A percentile compares a stretch with the other conserved stretches of the same genome.
phyloP scores from a whole-genome alignment of 2,797 vertebrate genomes.

The Anniella stebbinsi region DNA sequence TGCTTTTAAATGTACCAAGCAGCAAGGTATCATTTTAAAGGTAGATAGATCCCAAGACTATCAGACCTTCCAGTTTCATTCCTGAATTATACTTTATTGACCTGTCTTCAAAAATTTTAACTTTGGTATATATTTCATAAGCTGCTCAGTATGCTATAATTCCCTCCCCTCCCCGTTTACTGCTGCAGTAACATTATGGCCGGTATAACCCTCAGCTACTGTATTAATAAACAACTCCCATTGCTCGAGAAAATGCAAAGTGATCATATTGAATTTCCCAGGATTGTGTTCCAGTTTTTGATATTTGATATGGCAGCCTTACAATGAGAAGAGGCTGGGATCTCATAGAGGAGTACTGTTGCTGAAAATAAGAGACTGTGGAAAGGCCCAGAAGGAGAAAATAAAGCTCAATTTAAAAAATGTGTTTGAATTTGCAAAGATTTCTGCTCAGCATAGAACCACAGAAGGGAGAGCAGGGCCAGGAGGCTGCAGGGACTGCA shows the following conservation, averaged over 20 bases:
- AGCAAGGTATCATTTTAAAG: not conserved
- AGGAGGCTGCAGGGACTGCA: not conserved
- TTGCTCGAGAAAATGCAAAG: not conserved
- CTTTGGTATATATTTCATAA: not conserved
- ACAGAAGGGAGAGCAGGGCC: not conserved
- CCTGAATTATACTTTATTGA: not conserved
- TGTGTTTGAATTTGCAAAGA: not conserved
- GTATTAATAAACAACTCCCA: conserved; percentile 1
- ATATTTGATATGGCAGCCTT: conserved; percentile 11
- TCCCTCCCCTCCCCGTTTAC: not conserved
- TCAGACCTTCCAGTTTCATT: not conserved
- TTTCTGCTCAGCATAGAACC: not conserved
- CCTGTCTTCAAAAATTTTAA: not conserved
- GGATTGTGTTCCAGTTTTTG: conserved; percentile 12
- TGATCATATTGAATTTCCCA: not conserved
- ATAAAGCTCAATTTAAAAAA: not conserved
- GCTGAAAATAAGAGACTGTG: no score
- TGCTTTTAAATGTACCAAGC: not conserved
- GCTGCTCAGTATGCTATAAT: not conserved
- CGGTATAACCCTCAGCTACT: not conserved
- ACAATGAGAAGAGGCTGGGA: not conserved
- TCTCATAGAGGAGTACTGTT: not conserved
- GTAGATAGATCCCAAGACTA: not conserved
- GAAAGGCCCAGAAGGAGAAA: not conserved
- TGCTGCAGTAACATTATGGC: not conserved